Percentiles rank a stretch among this genome's conserved stretches.
phyloP scores from a whole-genome alignment of 2,797 vertebrate species.

The Taeniopygia guttata region DNA sequence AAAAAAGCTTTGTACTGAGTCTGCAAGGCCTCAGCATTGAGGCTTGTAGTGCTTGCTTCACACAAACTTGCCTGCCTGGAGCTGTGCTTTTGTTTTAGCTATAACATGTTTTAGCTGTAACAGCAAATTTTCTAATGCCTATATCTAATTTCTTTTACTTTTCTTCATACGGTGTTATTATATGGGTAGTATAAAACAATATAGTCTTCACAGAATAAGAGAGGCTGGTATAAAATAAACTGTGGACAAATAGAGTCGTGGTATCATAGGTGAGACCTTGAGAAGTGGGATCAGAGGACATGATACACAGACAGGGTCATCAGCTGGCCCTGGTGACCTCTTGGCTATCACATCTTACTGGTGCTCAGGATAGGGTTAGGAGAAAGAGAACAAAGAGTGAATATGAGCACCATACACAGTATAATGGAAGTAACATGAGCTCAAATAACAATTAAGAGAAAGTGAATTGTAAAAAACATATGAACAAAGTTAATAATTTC shows the following conservation, averaged over 20 bases:
- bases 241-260: background rate
- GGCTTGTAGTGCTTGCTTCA: background rate
- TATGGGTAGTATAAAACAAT: background rate
- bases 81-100: background rate
- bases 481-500: background rate
- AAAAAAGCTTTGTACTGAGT: background rate
- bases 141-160: background rate
- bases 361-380: background rate
- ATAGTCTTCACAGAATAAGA: background rate
- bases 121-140: background rate
- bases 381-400: background rate
- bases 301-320: background rate
- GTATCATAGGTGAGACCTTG: background rate
- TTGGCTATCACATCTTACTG: background rate
- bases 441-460: background rate
- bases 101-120: background rate
- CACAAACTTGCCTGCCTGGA: background rate
- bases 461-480: background rate
- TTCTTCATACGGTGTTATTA: background rate
- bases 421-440: background rate
- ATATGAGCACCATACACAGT: background rate
- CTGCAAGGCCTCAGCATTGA: background rate
- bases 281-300: background rate
- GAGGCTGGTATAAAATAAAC: rapidly evolving
- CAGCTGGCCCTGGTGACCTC: background rate